A percentile compares a stretch with the other conserved stretches of the same genome.
phyloP scores from a whole-genome alignment of 2,797 vertebrate genomes.

The Zonotrichia albicollis region DNA sequence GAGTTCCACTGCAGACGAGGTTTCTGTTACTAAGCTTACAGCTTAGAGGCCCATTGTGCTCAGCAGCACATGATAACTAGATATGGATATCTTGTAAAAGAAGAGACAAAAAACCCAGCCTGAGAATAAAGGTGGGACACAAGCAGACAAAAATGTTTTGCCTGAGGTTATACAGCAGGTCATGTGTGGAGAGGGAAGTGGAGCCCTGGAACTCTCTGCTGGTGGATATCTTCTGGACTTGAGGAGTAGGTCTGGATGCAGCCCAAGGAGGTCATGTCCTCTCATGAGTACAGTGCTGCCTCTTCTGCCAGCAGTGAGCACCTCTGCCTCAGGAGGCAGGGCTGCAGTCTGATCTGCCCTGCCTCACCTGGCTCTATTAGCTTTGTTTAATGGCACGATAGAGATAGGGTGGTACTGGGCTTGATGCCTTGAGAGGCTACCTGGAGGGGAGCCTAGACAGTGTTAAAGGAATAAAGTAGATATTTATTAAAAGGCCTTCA shows the following conservation, averaged over 20 bases:
- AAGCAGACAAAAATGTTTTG: background rate
- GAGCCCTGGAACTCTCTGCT: background rate
- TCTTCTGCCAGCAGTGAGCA: fast-evolving
- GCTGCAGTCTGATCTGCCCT: background rate
- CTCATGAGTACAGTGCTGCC: background rate
- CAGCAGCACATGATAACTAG: background rate
- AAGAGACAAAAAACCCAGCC: background rate
- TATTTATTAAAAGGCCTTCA: background rate
- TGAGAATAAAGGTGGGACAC: background rate
- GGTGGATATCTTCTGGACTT: background rate
- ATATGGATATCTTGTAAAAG: background rate
- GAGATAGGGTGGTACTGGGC: fast-evolving
- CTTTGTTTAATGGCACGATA: fast-evolving
- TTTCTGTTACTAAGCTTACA: background rate
- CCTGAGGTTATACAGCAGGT: background rate
- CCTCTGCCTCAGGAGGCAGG: background rate
- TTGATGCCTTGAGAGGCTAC: background rate
- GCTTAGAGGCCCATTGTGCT: background rate
- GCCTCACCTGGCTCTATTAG: fast-evolving
- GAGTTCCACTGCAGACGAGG: background rate
- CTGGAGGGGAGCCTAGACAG: background rate
- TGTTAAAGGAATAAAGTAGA: background rate
- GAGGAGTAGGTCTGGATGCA: background rate
- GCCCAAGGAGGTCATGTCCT: background rate
- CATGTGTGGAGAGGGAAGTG: background rate